Conservation (phyloP, 2,113 vertebrate species). For the Suncus etruscus region DNA sequence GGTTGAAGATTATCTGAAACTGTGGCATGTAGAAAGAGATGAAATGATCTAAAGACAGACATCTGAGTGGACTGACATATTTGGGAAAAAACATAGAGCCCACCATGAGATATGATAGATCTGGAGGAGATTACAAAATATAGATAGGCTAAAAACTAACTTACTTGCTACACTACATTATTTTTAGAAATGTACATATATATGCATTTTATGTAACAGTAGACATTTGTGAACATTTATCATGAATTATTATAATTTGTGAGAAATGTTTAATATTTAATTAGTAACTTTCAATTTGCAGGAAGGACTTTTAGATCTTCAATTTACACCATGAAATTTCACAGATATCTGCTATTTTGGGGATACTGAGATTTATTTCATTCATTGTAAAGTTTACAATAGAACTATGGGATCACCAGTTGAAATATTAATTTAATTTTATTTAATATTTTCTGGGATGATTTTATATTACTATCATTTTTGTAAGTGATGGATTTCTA, state of each 20-base stretch:
- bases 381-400: background rate
- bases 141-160: background rate
- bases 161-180: background rate
- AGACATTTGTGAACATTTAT: background rate
- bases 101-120: background rate
- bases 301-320: no score
- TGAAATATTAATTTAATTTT: background rate
- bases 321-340: background rate
- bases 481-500: slow-evolving; percentile 23
- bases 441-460: slow-evolving; percentile 14
- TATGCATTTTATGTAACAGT: background rate
- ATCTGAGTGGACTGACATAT: no score
- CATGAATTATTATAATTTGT: background rate
- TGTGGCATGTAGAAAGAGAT: background rate
- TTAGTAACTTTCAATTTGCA: background rate
- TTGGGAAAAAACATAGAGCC: background rate
- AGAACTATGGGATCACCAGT: background rate
- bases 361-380: background rate
- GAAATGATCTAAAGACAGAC: no score
- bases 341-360: background rate
- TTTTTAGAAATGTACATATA: background rate
- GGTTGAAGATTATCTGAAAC: background rate
- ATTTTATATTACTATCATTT: slow-evolving; percentile 1
- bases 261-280: background rate
- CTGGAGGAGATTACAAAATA: background rate